A percentile compares a stretch with the other conserved stretches of the same genome.
Conservation (phyloP, 2,113 vertebrate genomes). For the Phasianus colchicus region DNA sequence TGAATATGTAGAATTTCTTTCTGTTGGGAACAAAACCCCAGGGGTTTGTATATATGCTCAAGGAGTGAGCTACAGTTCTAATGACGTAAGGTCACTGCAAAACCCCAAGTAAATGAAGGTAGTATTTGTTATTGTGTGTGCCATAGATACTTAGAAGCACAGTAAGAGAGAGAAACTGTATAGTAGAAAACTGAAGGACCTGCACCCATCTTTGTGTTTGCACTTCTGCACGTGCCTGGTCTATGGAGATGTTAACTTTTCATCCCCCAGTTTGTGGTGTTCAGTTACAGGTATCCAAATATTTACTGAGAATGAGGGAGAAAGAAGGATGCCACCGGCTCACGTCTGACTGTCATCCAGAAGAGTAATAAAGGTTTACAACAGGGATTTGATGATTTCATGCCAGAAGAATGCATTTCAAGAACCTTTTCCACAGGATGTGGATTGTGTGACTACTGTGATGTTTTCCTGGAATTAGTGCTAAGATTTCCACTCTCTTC, state of each 20-base stretch:
- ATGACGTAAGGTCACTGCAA: neutral
- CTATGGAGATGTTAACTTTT: neutral
- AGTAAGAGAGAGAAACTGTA: neutral
- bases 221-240: fast-evolving
- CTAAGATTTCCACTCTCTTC: neutral
- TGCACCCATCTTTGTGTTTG: neutral
- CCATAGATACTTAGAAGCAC: neutral
- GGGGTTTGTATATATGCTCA: neutral
- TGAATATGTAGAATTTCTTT: neutral
- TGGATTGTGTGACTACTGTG: neutral
- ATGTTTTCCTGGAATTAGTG: neutral
- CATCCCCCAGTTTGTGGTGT: neutral
- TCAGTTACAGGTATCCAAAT: neutral
- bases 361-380: neutral
- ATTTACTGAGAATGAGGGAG: neutral
- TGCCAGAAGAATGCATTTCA: neutral
- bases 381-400: neutral
- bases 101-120: neutral
- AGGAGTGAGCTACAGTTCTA: neutral
- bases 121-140: neutral
- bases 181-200: neutral
- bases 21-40: neutral
- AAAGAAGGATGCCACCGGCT: fast-evolving
- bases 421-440: neutral
- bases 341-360: fast-evolving